A percentile compares a stretch with the other conserved stretches of the same genome.
phyloP scores from a whole-genome alignment of 2,888 invertebrate genomes.

The Trichogramma evanescens region DNA sequence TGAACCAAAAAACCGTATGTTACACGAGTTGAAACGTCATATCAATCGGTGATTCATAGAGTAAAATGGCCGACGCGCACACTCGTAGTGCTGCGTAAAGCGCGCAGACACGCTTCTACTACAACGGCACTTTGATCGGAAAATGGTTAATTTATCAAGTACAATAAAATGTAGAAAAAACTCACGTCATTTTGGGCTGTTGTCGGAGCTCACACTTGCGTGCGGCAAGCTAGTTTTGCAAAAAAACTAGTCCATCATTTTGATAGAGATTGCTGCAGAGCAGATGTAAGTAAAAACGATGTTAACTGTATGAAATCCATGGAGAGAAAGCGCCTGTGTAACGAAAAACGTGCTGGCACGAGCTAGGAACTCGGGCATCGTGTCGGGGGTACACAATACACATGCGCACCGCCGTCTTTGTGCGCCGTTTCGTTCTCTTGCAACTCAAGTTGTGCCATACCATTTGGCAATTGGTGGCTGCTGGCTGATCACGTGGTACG shows the following conservation, averaged over 20 bases:
- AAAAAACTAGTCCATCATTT: conserved; percentile 69
- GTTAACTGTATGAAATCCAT: conserved; percentile 17
- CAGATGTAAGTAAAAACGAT: neutral
- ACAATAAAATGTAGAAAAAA: conserved; percentile 33
- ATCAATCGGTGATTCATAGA: neutral
- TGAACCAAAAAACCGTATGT: too few relatives aligned
- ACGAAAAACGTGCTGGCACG: neutral
- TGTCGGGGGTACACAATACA: neutral
- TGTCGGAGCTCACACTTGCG: conserved; percentile 63
- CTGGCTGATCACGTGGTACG: neutral
- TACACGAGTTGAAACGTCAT: too few relatives aligned
- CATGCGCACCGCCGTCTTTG: neutral
- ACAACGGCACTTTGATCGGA: neutral
- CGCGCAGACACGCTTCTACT: neutral
- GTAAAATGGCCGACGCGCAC: conserved; percentile 2
- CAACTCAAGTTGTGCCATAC: too few relatives aligned
- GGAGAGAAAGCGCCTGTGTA: conserved; percentile 19
- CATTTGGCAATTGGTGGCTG: too few relatives aligned
- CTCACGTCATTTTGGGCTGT: conserved; percentile 64
- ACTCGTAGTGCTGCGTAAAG: too few relatives aligned
- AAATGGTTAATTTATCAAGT: neutral
- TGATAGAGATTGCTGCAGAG: conserved; percentile 45
- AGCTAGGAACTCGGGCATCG: neutral
- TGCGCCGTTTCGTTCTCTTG: neutral
- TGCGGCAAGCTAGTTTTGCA: conserved; percentile 56